Conservation (phyloP, 2,888 invertebrate genomes). For the Hedychridium roseum region DNA sequence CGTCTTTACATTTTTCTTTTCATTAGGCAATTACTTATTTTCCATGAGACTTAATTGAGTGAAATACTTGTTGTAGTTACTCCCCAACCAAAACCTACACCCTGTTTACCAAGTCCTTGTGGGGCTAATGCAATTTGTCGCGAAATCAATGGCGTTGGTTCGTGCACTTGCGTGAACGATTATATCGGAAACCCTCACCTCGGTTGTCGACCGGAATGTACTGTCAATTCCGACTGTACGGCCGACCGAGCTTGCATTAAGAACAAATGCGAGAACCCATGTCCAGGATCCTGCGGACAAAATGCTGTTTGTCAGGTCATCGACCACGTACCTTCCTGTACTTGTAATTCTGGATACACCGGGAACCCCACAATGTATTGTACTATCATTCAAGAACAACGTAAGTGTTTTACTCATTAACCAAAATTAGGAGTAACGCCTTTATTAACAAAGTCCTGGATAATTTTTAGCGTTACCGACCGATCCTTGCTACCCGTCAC, state of each 20-base stretch:
- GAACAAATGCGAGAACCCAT: constrained; percentile 76
- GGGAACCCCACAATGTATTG: constrained; percentile 81
- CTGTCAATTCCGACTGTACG: constrained; percentile 72
- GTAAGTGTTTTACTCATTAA: constrained; percentile 66
- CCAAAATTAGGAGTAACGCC: constrained; percentile 66
- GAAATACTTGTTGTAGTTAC: constrained; percentile 1
- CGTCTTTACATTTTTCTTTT: neutral
- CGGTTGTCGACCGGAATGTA: constrained; percentile 76
- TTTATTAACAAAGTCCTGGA: constrained; percentile 44
- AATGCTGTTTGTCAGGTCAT: constrained; percentile 79
- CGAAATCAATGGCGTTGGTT: constrained; percentile 66
- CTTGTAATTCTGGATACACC: constrained; percentile 71
- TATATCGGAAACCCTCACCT: constrained; percentile 72
- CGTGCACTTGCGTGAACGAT: constrained; percentile 68
- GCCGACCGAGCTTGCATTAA: constrained; percentile 74
- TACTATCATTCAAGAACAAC: constrained; percentile 57
- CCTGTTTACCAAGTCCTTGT: constrained; percentile 82
- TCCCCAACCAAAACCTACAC: constrained; percentile 58
- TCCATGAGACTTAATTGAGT: constrained; percentile 35
- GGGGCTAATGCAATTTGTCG: constrained; percentile 84
- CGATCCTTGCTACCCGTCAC: constrained; percentile 70
- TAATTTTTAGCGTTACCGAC: constrained; percentile 51
- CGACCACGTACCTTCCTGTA: constrained; percentile 80
- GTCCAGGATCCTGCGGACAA: constrained; percentile 79
- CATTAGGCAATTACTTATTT: neutral